Conservation (phyloP, 2,888 invertebrate species). For the Euphydryas editha region DNA sequence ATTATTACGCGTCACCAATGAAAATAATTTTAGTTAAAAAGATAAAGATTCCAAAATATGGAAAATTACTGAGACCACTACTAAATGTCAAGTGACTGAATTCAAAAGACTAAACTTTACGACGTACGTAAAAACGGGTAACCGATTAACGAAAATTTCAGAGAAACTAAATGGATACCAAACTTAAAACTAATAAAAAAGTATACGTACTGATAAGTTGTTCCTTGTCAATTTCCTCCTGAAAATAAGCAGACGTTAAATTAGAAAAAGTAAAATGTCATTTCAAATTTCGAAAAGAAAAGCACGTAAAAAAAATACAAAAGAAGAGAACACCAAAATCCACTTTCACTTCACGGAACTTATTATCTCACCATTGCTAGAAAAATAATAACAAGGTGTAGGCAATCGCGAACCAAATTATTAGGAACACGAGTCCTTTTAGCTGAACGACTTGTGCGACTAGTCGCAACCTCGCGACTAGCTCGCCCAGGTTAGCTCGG, state of each 20-base stretch:
- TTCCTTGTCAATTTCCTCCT: conserved; percentile 91
- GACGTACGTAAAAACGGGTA: neutral
- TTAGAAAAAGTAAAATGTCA: conserved; percentile 3
- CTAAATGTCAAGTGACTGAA: too few species aligned
- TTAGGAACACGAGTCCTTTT: conserved; percentile 75
- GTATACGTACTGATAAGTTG: conserved; percentile 89
- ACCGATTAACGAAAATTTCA: neutral
- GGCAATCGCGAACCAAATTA: conserved; percentile 69
- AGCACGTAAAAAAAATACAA: conserved; percentile 22
- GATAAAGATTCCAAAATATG: too few species aligned
- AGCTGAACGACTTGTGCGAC: conserved; percentile 76
- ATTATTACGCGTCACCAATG: too few species aligned
- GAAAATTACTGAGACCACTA: too few species aligned
- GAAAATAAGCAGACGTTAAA: conserved; percentile 61
- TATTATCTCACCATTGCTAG: conserved; percentile 64
- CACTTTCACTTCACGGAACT: conserved; percentile 28
- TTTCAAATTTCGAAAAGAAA: neutral
- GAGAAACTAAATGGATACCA: conserved; percentile 15
- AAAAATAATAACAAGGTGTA: conserved; percentile 65
- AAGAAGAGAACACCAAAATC: conserved; percentile 38
- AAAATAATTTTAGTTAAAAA: too few species aligned
- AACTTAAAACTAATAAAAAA: conserved; percentile 11
- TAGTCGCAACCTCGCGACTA: conserved; percentile 65
- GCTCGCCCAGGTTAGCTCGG: conserved; percentile 76
- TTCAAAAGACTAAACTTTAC: too few species aligned